A percentile compares a stretch with the other conserved stretches of the same genome.
Evolutionary conservation across 2,888 invertebrate species (phyloP).

Genomic region (Phasia obesa): DNA sequence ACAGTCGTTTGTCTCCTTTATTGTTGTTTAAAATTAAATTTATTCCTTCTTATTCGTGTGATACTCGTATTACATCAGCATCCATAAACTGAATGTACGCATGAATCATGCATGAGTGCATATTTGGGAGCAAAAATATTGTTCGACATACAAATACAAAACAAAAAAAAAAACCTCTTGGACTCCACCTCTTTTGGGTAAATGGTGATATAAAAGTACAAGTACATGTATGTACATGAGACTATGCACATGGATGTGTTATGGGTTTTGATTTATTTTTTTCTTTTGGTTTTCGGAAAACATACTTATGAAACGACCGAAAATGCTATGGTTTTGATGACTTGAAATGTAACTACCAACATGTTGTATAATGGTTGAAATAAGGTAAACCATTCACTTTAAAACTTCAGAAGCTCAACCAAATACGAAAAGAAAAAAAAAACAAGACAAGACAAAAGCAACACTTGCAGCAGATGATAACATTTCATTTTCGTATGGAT

Average conservation of each 20-base stretch:
- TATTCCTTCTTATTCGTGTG: conserved; percentile 61
- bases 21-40: conserved; percentile 53
- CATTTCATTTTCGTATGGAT: too few relatives aligned
- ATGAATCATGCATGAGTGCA: conserved; percentile 62
- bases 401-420: conserved; percentile 49
- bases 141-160: conserved; percentile 21
- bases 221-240: conserved; percentile 18
- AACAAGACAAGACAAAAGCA: conserved; percentile 15
- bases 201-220: conserved; percentile 48
- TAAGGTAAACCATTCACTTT: conserved; percentile 65
- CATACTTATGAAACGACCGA: conserved; percentile 33
- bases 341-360: conserved; percentile 54
- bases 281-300: conserved; percentile 10
- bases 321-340: conserved; percentile 56
- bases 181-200: conserved; percentile 70
- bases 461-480: conserved; percentile 73
- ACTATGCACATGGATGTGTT: conserved; percentile 18
- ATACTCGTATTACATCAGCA: conserved; percentile 65
- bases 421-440: conserved; percentile 34
- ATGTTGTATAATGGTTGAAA: conserved; percentile 57
- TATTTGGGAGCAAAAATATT: conserved; percentile 51
- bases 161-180: conserved; percentile 45
- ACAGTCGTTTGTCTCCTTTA: conserved; percentile 35
- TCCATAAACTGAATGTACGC: conserved; percentile 50
- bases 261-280: conserved; percentile 31